Evolutionary conservation across 2,797 vertebrate genomes (phyloP).

Genomic region (Naso thynnoides): DNA sequence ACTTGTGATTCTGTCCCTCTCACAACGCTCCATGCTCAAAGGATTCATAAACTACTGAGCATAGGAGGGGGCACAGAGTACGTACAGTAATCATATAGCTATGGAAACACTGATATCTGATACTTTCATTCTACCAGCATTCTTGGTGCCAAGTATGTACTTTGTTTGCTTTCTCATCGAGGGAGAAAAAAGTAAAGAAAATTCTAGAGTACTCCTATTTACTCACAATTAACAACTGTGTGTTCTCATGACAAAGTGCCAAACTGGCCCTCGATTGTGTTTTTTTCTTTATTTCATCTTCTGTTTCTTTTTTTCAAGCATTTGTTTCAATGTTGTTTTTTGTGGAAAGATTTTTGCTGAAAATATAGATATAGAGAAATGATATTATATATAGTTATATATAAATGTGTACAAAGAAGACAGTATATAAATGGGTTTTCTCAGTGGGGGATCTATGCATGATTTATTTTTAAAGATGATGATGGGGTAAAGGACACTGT

Average conservation of each 20-base stretch:
- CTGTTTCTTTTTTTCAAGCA: constrained; percentile 50
- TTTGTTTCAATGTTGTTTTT: constrained; percentile 76
- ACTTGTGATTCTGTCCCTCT: constrained; percentile 33
- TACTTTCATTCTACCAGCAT: constrained; percentile 83
- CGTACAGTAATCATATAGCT: constrained; percentile 60
- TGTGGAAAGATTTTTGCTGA: constrained; percentile 78
- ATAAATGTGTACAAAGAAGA: constrained; percentile 86
- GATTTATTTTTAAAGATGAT: constrained; percentile 83
- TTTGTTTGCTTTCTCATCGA: constrained; percentile 73
- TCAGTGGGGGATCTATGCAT: constrained; percentile 87
- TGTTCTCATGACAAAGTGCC: constrained; percentile 82
- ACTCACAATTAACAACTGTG: constrained; percentile 72
- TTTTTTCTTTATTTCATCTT: constrained; percentile 59
- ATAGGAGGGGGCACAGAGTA: constrained; percentile 33
- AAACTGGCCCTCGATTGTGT: constrained; percentile 80
- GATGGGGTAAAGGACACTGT: constrained; percentile 63
- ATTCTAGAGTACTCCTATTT: constrained; percentile 62
- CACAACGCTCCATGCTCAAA: constrained; percentile 42
- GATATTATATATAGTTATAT: constrained; percentile 87
- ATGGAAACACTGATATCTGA: constrained; percentile 70
- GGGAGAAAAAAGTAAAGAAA: constrained; percentile 57
- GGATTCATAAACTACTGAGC: constrained; percentile 46
- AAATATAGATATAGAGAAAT: constrained; percentile 85
- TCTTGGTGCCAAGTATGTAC: constrained; percentile 84
- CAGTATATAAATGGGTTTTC: constrained; percentile 85